These are phyloP conservation scores for Myxocyprinus asiaticus DNA, from an alignment of 2,113 vertebrate species.

Conservation along the genomic window DNA sequence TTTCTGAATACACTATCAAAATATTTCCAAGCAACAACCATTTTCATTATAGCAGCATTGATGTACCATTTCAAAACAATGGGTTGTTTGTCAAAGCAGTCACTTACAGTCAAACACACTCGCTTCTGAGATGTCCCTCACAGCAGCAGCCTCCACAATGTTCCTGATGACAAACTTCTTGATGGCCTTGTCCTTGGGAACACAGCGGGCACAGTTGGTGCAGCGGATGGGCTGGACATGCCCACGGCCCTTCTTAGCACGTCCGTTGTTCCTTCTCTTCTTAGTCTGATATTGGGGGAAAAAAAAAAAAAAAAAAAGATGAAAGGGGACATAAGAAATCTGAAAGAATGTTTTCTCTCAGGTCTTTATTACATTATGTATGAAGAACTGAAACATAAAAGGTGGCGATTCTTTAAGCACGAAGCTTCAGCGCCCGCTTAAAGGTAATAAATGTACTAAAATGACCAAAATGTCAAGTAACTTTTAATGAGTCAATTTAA, in stretches of 20 bases:
- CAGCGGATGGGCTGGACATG: constrained; percentile 96
- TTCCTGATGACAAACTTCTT: constrained; percentile 98
- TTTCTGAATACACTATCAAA: too few species aligned
- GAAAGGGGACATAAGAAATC: too few species aligned
- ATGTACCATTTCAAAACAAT: background rate
- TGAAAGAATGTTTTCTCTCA: too few species aligned
- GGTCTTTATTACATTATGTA: too few species aligned
- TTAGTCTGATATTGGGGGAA: constrained; percentile 78
- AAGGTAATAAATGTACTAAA: too few species aligned
- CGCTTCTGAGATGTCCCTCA: constrained; percentile 92
- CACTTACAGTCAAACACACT: constrained; percentile 91
- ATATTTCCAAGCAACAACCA: too few species aligned
- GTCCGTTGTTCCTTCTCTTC: constrained; percentile 93
- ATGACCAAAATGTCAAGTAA: too few species aligned
- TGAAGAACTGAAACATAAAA: too few species aligned
- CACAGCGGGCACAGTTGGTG: constrained; percentile 95
- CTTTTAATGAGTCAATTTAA: too few species aligned
- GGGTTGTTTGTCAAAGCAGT: background rate
- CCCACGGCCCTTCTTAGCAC: constrained; percentile 94
- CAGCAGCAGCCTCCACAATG: constrained; percentile 93
- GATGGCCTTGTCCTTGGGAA: constrained; percentile 96
- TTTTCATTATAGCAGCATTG: background rate
- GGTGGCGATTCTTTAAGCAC: too few species aligned
- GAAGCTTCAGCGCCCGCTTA: too few species aligned
- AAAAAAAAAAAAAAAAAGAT: background rate